Conservation (phyloP, 2,888 invertebrate species). For the Choristoneura rosaceana region DNA sequence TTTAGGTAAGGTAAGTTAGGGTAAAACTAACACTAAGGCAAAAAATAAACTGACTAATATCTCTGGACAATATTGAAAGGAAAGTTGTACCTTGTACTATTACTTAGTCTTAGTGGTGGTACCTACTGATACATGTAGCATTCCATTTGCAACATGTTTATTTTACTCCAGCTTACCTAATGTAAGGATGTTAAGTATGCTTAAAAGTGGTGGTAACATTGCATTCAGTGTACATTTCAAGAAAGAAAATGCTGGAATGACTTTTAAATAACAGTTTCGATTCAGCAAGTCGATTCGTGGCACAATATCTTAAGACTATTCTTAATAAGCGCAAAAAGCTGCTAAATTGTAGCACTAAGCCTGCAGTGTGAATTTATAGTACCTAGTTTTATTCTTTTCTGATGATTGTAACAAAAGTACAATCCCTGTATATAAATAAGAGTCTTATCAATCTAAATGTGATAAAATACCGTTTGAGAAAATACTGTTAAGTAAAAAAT, state of each 20-base stretch:
- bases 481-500: constrained; percentile 24
- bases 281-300: constrained; percentile 46
- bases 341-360: constrained; percentile 19
- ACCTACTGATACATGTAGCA: neutral
- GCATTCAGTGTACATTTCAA: neutral
- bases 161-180: neutral
- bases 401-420: constrained; percentile 14
- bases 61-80: no score
- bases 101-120: no score
- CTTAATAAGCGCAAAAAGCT: constrained; percentile 15
- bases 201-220: constrained; percentile 36
- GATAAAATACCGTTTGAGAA: constrained; percentile 25
- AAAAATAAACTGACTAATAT: neutral
- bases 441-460: neutral
- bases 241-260: constrained; percentile 53
- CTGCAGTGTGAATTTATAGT: constrained; percentile 11
- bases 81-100: no score
- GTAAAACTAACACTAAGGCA: neutral
- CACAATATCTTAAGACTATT: constrained; percentile 46
- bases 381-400: neutral
- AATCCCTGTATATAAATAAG: constrained; percentile 12
- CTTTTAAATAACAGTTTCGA: constrained; percentile 43
- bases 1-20: neutral
- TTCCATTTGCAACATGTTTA: neutral
- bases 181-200: neutral